A percentile compares a stretch with the other conserved stretches of the same genome.
These are phyloP conservation scores for Pygoscelis adeliae DNA, from an alignment of 2,113 vertebrate genomes.

Conservation along the genomic window DNA sequence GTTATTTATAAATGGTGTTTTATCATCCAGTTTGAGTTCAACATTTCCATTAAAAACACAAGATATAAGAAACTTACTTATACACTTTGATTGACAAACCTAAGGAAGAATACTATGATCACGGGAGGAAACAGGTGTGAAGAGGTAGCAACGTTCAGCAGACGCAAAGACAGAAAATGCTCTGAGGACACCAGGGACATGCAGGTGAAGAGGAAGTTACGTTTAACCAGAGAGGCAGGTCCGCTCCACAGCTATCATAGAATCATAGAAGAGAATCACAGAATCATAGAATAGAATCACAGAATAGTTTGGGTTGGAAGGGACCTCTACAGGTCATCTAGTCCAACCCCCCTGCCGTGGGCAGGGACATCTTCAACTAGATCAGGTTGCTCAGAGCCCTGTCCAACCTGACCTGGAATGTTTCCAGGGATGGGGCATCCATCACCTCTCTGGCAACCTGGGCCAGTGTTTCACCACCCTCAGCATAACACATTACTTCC, in stretches of 20 bases:
- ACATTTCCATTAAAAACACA: background rate
- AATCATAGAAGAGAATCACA: too few relatives aligned
- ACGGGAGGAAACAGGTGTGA: fast-evolving
- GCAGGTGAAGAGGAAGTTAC: fast-evolving
- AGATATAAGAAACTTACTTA: background rate
- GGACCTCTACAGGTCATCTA: too few relatives aligned
- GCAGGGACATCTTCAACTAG: too few relatives aligned
- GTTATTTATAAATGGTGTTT: background rate
- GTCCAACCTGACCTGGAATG: too few relatives aligned
- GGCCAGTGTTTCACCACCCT: too few relatives aligned
- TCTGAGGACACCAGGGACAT: fast-evolving
- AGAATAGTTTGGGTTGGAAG: too few relatives aligned
- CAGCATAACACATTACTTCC: too few relatives aligned
- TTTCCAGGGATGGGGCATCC: too few relatives aligned
- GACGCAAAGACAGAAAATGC: background rate
- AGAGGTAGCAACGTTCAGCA: background rate
- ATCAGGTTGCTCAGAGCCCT: too few relatives aligned
- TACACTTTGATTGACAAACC: background rate
- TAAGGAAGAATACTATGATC: background rate
- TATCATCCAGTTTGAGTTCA: background rate
- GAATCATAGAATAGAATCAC: too few relatives aligned
- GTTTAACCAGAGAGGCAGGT: background rate
- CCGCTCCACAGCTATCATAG: background rate
- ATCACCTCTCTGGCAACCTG: too few relatives aligned
- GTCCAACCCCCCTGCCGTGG: too few relatives aligned